Base-by-base conservation (phyloP, 1,140 invertebrate genomes). In the Nasonia vitripennis region DNA sequence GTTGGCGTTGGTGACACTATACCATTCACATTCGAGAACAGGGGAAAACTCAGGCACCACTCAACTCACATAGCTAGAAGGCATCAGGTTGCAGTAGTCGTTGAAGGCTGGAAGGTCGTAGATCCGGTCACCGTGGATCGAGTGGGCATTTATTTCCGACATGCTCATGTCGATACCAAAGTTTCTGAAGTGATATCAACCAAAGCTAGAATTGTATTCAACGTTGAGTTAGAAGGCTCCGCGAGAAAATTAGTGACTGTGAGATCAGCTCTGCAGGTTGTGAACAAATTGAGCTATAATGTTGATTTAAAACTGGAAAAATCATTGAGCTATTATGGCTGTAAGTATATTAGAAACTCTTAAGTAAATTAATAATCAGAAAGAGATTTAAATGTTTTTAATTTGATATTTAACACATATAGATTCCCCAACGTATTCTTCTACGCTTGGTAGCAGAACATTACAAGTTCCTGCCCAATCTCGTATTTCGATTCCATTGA, bases 171-270 rank as follows among this genome's bases (percentile, higher is more conserved):
- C 10, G 94, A 95, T 68, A 79, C 90, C 45, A 87, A 85, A 78
- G 87, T 83, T 48, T 87, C 90, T 73, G 89, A 93, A 74, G 92
- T 92, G 81, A 70, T 86, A 68, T 81, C 62, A 41, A 92, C 93
- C 45, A 95, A 95, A 88, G 96, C 96, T 0, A 94, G 97, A 86
- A 94, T 98, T 27, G 97, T 98, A 11, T 96, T 98, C 90, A 97
- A 97, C 88, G 97, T 99, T 1, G 96, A 96, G 3, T 93, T 99
- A 81, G 98, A 98, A 92, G 98, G 98, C 1, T 98, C 97, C 55
- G 98, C 98, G 0, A 95, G 97, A 85, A 99, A 99, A 93, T 93
- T 99, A 82, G 97, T 99, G n/a, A 98, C 97, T n/a, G 96, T 99
- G 5, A 95, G 98, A 82, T 99, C 98, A 34, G 97, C 98, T 55